Evolutionary conservation across 2,797 vertebrate genomes (phyloP), one percentile per base, ranked within the genome.

Genomic region (Vultur gryphus): DNA sequence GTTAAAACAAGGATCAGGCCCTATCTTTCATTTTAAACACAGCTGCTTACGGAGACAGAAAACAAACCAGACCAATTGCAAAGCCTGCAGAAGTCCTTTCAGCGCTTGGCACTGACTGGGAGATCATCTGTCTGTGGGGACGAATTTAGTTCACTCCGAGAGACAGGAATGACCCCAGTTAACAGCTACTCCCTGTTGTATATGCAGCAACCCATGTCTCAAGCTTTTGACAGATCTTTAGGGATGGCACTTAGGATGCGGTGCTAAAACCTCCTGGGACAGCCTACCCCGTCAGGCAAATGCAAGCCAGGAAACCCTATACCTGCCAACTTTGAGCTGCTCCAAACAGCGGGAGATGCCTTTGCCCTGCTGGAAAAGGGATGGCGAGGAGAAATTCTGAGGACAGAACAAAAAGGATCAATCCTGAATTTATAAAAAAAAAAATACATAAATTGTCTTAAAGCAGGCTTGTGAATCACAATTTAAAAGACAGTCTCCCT

Each of bases 81-180:
- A 64, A 33, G 58, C n/a, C 87, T 13, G 69, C 65, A n/a, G 33
- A 58, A 66, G 41, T 6, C 26, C 57, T 75, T 31, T 35, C 76
- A 62, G 57, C 7, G 7, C 84, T 29, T 72, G 76, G 67, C 59
- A 9, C 6, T 10, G 73, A 37, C 37, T 6, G 49, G 44, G 85
- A 75, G 72, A 66, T 64, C 4, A 0, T 84, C 78, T 91, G 28
- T 73, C 67, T 15, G 29, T 0, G 3, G 58, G 64, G 82, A 58
- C 1, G 0, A n/a, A 66, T 86, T 78, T 58, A 84, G 49, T 31
- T 83, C 37, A 1, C 7, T 16, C 0, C 0, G 39, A 66, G 65
- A 24, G 58, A 25, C 18, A 7, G 72, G 67, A 59, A 52, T 31
- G 79, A 78, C 10, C 61, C 95, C 81, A 13, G 44, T 6, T 25